phyloP scores from a whole-genome alignment of 2,113 vertebrate species.

The Glaucidium brasilianum region DNA sequence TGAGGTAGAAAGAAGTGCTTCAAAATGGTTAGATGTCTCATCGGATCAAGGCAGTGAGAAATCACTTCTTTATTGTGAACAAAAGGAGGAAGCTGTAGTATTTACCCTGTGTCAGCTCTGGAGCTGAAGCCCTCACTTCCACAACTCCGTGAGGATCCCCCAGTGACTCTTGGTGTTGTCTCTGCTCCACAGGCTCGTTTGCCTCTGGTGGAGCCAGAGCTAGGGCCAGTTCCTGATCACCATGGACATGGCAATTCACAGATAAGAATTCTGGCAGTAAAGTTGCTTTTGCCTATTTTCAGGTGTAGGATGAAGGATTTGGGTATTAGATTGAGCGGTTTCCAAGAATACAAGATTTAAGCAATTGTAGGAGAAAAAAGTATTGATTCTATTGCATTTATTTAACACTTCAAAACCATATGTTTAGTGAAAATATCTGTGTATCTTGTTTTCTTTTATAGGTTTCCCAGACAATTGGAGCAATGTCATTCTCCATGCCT shows the following conservation, averaged over 20 bases:
- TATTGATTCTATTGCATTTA: not conserved
- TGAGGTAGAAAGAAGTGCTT: not conserved
- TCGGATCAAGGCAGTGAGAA: not conserved
- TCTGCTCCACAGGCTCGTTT: accelerated
- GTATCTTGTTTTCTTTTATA: slow-evolving; percentile 19
- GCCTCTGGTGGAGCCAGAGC: accelerated
- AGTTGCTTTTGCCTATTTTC: not conserved
- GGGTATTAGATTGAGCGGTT: not conserved
- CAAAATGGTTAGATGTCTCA: not conserved
- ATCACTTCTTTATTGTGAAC: not conserved
- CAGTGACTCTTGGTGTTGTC: not conserved
- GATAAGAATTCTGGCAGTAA: not conserved
- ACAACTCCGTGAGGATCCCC: accelerated
- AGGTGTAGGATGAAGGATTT: not conserved
- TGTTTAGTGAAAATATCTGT: not conserved
- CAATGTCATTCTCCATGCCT: slow-evolving; percentile 74
- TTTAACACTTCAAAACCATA: not conserved
- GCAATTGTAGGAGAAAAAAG: not conserved
- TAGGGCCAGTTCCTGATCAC: not conserved
- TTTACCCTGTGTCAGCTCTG: not conserved
- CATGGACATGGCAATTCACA: not conserved
- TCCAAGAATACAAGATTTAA: not conserved
- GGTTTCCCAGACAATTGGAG: slow-evolving; percentile 74
- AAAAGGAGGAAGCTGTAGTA: not conserved
- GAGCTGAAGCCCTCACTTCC: not conserved